Evolutionary conservation across 2,797 vertebrate genomes (phyloP), one percentile per base, ranked within the genome.

Genomic region (Leptoclinus maculatus): DNA sequence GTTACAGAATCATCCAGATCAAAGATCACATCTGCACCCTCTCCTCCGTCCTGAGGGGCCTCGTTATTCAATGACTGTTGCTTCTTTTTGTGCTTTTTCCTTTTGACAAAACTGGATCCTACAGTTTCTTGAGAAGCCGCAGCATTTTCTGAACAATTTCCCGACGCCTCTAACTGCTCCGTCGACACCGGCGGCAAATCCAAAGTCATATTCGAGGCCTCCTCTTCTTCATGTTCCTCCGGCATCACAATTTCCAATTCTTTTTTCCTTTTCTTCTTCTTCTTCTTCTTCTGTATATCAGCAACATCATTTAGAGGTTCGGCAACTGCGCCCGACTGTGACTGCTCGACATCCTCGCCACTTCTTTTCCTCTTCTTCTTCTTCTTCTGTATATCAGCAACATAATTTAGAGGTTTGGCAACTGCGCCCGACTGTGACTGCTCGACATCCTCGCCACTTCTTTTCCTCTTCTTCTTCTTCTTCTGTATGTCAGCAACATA

Each of bases 61-160:
- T 67, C 32, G 3, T 49, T 11, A 58, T 2, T 23, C 14, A 17
- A 27, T 1, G 19, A 27, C 2, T 4, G 39, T 1, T 9, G 32
- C 23, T 82, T 83, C 70, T 82, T 86, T 73, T 85, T 84, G 5
- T 25, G 57, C 49, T 75, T 88, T 54, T 82, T 89, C 67, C 27
- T 82, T 74, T 82, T 79, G 0, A 9, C 12, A 21, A 2, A 7
- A 56, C 3, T n/a, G 1, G 19, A 32, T 5, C 76, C 65, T 4
- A 25, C 23, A 1, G 21, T 38, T 64, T 79, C 62, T 17, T 54
- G 32, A 71, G 64, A 32, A 14, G 45, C 57, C 57, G 76, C 49
- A 8, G 12, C 23, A 29, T 64, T 66, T 56, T 76, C 68, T 6
- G 38, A 77, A 78, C 23, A 2, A 36, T 38, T 57, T 29, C 2